Evolutionary conservation across 2,888 invertebrate species (phyloP).

Genomic region (Cataglyphis livida): DNA sequence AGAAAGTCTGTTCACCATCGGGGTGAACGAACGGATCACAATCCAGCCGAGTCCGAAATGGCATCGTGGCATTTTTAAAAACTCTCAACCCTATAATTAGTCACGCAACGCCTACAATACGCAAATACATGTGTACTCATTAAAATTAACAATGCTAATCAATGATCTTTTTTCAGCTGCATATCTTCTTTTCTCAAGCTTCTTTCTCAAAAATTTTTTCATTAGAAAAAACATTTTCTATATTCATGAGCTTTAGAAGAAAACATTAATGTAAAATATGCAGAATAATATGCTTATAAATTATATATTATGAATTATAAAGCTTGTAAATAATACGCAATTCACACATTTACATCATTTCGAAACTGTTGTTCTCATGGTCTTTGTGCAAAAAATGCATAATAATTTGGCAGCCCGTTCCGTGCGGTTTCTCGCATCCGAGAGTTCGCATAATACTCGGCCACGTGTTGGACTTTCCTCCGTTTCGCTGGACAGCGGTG

Average conservation of each 20-base stretch:
- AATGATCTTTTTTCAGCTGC: background rate
- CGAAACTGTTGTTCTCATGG: background rate
- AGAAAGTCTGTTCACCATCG: conserved; percentile 64
- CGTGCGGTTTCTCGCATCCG: conserved; percentile 20
- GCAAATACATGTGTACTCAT: conserved; percentile 2
- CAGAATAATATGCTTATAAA: background rate
- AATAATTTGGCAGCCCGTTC: conserved; percentile 28
- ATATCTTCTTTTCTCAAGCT: background rate
- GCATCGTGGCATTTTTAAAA: conserved; percentile 61
- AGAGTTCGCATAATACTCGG: conserved; percentile 13
- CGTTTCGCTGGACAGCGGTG: conserved; percentile 35
- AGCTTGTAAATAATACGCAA: background rate
- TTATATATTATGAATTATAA: too few relatives aligned
- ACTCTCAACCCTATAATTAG: conserved; percentile 62
- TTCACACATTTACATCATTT: background rate
- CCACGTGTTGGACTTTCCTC: conserved; percentile 43
- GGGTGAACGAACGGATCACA: conserved; percentile 58
- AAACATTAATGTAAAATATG: background rate
- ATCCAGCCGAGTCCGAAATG: conserved; percentile 16
- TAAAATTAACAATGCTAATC: conserved; percentile 18
- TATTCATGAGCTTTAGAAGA: background rate
- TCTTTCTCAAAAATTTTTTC: background rate
- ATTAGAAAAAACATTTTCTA: background rate
- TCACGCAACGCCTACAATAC: conserved; percentile 56
- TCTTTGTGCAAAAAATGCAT: conserved; percentile 13